Conservation (phyloP, 1,140 invertebrate genomes). For the Drosophila sp. region DNA sequence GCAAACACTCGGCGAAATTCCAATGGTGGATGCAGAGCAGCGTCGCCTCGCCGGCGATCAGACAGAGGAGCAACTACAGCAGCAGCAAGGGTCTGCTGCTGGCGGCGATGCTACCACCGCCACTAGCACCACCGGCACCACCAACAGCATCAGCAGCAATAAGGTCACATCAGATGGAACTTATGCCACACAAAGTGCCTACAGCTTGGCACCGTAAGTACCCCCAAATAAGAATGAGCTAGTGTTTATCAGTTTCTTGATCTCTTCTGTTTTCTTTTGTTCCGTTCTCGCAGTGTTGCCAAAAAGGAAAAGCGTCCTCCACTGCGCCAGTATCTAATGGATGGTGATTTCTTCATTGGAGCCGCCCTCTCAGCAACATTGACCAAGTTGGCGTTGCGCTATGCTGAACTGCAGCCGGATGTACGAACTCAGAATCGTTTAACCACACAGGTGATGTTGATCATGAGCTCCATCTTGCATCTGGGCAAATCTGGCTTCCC, state of each 20-base stretch:
- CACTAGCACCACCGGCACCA: constrained; percentile 21
- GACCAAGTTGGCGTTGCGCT: constrained; percentile 94
- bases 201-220: constrained; percentile 91
- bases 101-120: constrained; percentile 49
- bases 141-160: constrained; percentile 54
- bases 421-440: constrained; percentile 87
- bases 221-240: not conserved
- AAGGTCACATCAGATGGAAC: constrained; percentile 98
- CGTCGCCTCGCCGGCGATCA: constrained; percentile 89
- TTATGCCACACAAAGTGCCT: constrained; percentile 98
- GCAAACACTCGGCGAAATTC: constrained; percentile 93
- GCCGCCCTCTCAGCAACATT: constrained; percentile 95
- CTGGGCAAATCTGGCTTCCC: constrained; percentile 91
- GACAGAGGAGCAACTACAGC: constrained; percentile 85
- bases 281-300: constrained; percentile 78
- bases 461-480: constrained; percentile 94
- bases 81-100: constrained; percentile 51
- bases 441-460: constrained; percentile 93
- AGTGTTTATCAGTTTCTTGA: not conserved
- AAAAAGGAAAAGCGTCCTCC: constrained; percentile 91
- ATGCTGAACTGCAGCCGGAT: constrained; percentile 67
- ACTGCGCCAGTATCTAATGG: constrained; percentile 94
- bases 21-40: constrained; percentile 95
- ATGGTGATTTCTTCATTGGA: constrained; percentile 98
- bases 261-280: not conserved